These are phyloP conservation scores for Diachrysia chrysitis DNA, from an alignment of 2,888 invertebrate genomes.

Conservation along the genomic window DNA sequence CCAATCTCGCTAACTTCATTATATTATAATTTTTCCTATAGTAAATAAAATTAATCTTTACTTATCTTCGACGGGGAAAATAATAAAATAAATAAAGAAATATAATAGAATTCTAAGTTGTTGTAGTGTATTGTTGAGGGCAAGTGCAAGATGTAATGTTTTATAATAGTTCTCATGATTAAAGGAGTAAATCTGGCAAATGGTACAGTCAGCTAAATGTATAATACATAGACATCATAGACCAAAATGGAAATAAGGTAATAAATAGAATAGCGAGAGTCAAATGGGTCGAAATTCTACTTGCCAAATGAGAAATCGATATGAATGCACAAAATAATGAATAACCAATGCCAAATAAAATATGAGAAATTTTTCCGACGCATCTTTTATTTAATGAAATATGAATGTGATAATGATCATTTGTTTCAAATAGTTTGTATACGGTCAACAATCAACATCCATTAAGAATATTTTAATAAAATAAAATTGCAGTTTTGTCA, in stretches of 20 bases:
- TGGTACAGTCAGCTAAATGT: conserved; percentile 17
- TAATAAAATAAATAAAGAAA: no score
- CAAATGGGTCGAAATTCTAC: neutral
- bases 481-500: no score
- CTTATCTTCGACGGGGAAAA: no score
- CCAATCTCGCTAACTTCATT: no score
- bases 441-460: neutral
- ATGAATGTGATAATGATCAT: neutral
- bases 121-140: neutral
- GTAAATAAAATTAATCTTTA: no score
- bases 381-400: neutral
- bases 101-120: conserved; percentile 10
- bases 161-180: conserved; percentile 38
- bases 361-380: neutral
- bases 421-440: neutral
- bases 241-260: neutral
- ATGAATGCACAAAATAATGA: neutral
- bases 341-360: neutral
- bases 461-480: no score
- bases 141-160: conserved; percentile 44
- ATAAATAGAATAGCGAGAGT: neutral
- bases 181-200: conserved; percentile 8
- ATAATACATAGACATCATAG: conserved; percentile 9
- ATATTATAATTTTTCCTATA: no score
- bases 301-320: neutral